Conservation (phyloP, 2,888 invertebrate genomes). For the Tachina lurida region DNA sequence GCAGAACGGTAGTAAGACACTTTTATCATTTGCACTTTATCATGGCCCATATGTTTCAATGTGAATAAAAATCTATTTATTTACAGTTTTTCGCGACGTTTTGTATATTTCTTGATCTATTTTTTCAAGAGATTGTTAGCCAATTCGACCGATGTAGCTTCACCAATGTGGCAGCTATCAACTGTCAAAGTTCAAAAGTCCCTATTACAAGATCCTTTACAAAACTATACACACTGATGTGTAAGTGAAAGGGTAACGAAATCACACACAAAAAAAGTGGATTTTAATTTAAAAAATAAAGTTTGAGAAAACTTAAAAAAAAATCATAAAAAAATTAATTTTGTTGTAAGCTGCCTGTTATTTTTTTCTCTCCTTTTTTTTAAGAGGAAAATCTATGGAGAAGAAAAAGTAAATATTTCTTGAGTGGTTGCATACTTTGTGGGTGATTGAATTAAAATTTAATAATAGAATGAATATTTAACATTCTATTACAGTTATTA, state of each 20-base stretch:
- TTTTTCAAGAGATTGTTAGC: too few relatives aligned
- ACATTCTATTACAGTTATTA: conserved; percentile 39
- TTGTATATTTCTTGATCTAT: too few relatives aligned
- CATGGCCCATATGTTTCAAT: too few relatives aligned
- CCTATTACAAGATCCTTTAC: too few relatives aligned
- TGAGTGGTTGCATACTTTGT: conserved; percentile 54
- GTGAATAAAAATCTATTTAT: too few relatives aligned
- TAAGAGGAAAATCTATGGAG: conserved; percentile 1
- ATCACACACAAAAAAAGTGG: neutral
- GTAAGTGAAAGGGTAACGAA: neutral
- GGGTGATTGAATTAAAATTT: conserved; percentile 47
- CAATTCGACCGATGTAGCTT: too few relatives aligned
- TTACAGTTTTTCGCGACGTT: too few relatives aligned
- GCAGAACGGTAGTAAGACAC: too few relatives aligned
- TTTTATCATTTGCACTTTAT: too few relatives aligned
- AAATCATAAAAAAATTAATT: conserved; percentile 7
- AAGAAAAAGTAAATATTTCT: conserved; percentile 16
- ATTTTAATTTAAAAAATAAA: conserved; percentile 14
- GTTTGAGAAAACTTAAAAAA: neutral
- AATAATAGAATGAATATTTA: too few relatives aligned
- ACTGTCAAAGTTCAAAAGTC: too few relatives aligned
- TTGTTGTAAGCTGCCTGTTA: conserved; percentile 2
- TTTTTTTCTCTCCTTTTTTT: neutral
- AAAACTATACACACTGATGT: neutral
- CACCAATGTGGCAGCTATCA: too few relatives aligned